Conservation (phyloP, 2,888 invertebrate genomes). For the Apantesis nais region DNA sequence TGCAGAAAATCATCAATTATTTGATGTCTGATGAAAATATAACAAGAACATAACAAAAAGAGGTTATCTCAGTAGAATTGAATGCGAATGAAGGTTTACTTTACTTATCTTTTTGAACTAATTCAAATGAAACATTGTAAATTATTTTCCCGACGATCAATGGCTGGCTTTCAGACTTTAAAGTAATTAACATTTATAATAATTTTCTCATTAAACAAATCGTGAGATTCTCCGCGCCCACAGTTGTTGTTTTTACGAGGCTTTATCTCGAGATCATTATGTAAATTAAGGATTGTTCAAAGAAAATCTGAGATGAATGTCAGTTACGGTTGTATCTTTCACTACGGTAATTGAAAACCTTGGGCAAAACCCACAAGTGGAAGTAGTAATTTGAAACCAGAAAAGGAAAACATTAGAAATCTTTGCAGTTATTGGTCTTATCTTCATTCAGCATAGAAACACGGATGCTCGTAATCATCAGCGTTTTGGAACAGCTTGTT, state of each 20-base stretch:
- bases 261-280: constrained; percentile 1
- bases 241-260: background rate
- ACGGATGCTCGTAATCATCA: too few species aligned
- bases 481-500: too few species aligned
- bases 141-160: background rate
- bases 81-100: background rate
- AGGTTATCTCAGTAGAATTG: background rate
- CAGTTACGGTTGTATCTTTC: background rate
- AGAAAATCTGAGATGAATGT: background rate
- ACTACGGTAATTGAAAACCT: background rate
- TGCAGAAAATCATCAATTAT: background rate
- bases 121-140: constrained; percentile 2
- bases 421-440: background rate
- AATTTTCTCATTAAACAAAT: constrained; percentile 3
- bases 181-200: constrained; percentile 8
- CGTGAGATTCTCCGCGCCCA: background rate
- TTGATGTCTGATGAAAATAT: background rate
- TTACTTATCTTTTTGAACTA: background rate
- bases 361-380: background rate
- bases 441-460: too few species aligned
- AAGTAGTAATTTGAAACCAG: background rate
- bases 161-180: constrained; percentile 1
- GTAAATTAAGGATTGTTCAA: background rate
- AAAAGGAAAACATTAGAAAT: background rate
- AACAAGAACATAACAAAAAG: background rate